Evolutionary conservation across 2,797 vertebrate species (phyloP).

Genomic region (Myiotriccus ornatus): DNA sequence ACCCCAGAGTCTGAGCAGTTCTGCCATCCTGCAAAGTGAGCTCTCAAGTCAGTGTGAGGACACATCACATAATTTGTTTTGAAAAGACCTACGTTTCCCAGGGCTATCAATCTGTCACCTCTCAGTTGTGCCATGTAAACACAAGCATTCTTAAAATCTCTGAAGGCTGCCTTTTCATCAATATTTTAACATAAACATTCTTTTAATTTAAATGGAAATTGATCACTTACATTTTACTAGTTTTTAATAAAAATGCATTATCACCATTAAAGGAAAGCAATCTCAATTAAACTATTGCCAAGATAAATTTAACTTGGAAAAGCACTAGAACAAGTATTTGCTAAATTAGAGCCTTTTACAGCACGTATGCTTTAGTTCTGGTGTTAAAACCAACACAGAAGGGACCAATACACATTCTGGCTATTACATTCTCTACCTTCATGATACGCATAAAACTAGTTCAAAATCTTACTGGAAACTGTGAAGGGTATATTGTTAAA

Average conservation of each 20-base stretch:
- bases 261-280: neutral
- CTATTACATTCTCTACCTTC: neutral
- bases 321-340: neutral
- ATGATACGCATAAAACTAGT: neutral
- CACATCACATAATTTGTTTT: conserved; percentile 2
- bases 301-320: neutral
- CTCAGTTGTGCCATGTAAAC: neutral
- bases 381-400: neutral
- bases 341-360: neutral
- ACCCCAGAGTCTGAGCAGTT: neutral
- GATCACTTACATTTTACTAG: conserved; percentile 17
- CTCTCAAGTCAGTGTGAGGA: neutral
- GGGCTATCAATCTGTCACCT: conserved; percentile 47
- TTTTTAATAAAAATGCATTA: conserved; percentile 23
- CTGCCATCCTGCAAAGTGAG: neutral
- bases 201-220: conserved; percentile 37
- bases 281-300: neutral
- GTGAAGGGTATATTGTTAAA: neutral
- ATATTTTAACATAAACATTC: conserved; percentile 38
- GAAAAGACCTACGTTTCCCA: neutral
- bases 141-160: neutral
- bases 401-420: neutral
- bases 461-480: neutral
- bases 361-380: neutral
- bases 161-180: conserved; percentile 26